These are phyloP conservation scores for Tangara arthus DNA, from an alignment of 2,797 vertebrate genomes.

Conservation along the genomic window DNA sequence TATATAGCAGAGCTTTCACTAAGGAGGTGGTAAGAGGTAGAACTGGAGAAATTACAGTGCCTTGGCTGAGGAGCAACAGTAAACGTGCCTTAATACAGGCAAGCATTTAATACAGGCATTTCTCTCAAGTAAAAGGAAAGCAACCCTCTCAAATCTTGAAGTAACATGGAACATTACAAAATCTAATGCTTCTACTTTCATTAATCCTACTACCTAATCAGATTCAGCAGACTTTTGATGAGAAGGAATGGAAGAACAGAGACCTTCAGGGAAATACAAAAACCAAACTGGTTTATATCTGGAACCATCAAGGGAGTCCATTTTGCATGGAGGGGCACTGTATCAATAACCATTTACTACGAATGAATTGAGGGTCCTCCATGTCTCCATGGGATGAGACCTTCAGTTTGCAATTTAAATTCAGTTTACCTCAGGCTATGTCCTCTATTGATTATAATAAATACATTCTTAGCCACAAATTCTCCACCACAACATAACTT, in stretches of 20 bases:
- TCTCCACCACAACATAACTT: background rate
- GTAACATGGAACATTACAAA: background rate
- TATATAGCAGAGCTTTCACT: background rate
- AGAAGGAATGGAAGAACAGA: background rate
- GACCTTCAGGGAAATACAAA: background rate
- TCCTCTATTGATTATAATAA: constrained; percentile 33
- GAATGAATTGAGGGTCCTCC: background rate
- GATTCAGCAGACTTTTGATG: background rate
- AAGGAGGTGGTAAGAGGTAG: background rate
- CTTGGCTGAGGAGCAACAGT: background rate
- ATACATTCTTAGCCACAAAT: constrained; percentile 4
- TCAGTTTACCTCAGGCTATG: constrained; percentile 3
- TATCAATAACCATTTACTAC: background rate
- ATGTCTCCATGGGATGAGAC: background rate
- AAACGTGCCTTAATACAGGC: background rate
- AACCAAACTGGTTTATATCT: background rate
- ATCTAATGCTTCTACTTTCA: background rate
- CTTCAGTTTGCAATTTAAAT: constrained; percentile 30
- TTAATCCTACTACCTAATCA: background rate
- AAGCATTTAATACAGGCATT: background rate
- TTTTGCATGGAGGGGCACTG: background rate
- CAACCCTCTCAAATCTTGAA: background rate
- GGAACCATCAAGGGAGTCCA: background rate
- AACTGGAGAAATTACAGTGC: background rate
- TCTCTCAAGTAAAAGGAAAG: background rate